phyloP scores from a whole-genome alignment of 1,140 invertebrate species.

The Penaeus vannamei region DNA sequence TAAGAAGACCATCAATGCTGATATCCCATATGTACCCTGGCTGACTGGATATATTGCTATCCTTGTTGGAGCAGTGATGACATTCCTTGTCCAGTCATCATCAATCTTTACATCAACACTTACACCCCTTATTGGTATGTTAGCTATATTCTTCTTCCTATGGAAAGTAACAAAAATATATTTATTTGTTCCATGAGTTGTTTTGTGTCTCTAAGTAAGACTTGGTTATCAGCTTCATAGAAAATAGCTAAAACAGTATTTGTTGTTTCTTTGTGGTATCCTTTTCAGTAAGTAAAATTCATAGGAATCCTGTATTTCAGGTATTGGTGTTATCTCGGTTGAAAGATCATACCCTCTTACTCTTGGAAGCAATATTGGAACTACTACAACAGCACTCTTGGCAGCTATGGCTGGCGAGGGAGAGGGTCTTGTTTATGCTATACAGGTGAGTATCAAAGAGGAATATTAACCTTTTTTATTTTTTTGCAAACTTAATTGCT shows the following conservation, averaged over 20 bases:
- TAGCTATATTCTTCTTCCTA: too few relatives aligned
- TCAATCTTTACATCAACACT: slow-evolving; percentile 79
- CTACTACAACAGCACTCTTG: slow-evolving; percentile 76
- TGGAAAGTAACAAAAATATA: too few relatives aligned
- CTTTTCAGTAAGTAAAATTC: too few relatives aligned
- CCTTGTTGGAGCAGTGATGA: slow-evolving; percentile 75
- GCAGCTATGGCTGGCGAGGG: slow-evolving; percentile 74
- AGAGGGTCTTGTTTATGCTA: slow-evolving; percentile 70
- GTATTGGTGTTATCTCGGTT: slow-evolving; percentile 75
- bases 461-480: background rate
- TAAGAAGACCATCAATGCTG: slow-evolving; percentile 75
- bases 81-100: slow-evolving; percentile 78
- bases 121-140: slow-evolving; percentile 78
- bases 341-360: slow-evolving; percentile 78
- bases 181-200: background rate
- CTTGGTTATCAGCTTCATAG: background rate
- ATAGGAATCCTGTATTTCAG: slow-evolving; percentile 31
- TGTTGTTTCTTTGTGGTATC: background rate
- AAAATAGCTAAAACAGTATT: background rate
- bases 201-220: too few relatives aligned
- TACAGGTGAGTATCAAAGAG: slow-evolving; percentile 70
- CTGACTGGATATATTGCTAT: slow-evolving; percentile 77
- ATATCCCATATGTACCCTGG: slow-evolving; percentile 74
- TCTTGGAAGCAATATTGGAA: slow-evolving; percentile 79
- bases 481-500: too few relatives aligned